These are phyloP conservation scores for Fabriciana adippe DNA, from an alignment of 2,888 invertebrate genomes.

Conservation along the genomic window DNA sequence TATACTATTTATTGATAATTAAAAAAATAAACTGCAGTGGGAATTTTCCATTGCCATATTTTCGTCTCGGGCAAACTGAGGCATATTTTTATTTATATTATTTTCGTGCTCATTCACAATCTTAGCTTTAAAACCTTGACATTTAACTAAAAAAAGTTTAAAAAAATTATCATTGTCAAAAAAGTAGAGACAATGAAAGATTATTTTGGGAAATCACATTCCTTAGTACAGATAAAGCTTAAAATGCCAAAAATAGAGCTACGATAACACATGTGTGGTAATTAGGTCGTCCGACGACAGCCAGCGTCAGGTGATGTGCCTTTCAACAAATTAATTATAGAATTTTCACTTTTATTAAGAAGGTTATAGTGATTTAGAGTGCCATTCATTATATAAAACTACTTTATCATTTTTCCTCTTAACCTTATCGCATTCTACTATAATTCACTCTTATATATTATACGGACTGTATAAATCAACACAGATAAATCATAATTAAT, in stretches of 20 bases:
- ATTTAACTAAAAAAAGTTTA: no score
- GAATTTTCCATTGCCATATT: no score
- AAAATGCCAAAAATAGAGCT: constrained; percentile 37
- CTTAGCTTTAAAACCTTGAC: no score
- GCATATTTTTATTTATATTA: no score
- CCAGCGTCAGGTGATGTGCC: constrained; percentile 54
- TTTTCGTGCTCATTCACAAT: no score
- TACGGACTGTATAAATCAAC: no score
- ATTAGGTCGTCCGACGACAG: constrained; percentile 61
- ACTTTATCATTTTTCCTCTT: neutral
- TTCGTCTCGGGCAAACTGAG: no score
- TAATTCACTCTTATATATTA: no score
- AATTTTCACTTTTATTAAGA: constrained; percentile 57
- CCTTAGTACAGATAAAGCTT: neutral
- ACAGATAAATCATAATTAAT: no score
- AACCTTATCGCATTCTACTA: neutral
- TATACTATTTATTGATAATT: no score
- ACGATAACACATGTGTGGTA: constrained; percentile 56
- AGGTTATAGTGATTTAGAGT: constrained; percentile 24
- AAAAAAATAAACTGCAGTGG: no score
- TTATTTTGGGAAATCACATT: neutral
- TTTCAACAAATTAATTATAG: constrained; percentile 54
- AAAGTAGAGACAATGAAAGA: neutral
- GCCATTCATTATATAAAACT: neutral
- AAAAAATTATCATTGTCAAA: no score